Percentiles rank a stretch among this genome's conserved stretches.
phyloP scores from a whole-genome alignment of 2,888 invertebrate genomes.

The Arenicola marina region DNA sequence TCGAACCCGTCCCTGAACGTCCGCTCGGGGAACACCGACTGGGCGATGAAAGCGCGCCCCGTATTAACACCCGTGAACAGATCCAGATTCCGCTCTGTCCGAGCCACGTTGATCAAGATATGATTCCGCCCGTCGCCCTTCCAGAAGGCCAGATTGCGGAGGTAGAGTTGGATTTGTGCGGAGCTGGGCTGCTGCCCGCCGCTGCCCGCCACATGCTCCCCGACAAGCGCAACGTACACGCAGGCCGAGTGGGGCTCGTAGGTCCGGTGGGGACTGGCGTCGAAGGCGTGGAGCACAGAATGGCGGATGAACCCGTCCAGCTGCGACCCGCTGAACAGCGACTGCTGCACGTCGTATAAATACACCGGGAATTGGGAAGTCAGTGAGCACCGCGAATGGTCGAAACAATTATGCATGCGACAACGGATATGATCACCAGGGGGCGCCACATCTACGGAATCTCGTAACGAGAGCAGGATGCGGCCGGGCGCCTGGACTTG shows the following conservation, averaged over 20 bases:
- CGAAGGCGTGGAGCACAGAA: slow-evolving; percentile 80
- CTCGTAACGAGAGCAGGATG: slow-evolving; percentile 66
- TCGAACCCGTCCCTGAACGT: slow-evolving; percentile 79
- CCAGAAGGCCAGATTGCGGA: slow-evolving; percentile 76
- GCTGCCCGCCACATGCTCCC: no score
- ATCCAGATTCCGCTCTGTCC: slow-evolving; percentile 34
- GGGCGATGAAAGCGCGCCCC: slow-evolving; percentile 85
- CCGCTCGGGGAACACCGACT: slow-evolving; percentile 73
- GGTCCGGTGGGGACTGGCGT: slow-evolving; percentile 83
- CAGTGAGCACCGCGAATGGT: slow-evolving; percentile 90
- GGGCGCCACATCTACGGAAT: slow-evolving; percentile 32
- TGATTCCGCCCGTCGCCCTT: slow-evolving; percentile 95
- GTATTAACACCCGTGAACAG: slow-evolving; percentile 75
- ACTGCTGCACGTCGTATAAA: slow-evolving; percentile 82
- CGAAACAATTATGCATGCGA: slow-evolving; percentile 89
- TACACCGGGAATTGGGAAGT: slow-evolving; percentile 92
- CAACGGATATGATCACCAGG: slow-evolving; percentile 63
- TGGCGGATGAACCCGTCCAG: slow-evolving; percentile 57
- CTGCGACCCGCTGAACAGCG: slow-evolving; percentile 44
- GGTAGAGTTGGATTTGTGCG: slow-evolving; percentile 3
- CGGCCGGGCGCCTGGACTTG: slow-evolving; percentile 82
- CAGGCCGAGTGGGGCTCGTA: slow-evolving; percentile 84
- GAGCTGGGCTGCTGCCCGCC: slow-evolving; percentile 24
- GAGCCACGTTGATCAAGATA: slow-evolving; percentile 79
- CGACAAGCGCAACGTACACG: slow-evolving; percentile 82